These are phyloP conservation scores for Acholoe squamosa DNA, from an alignment of 2,888 invertebrate genomes.

Conservation along the genomic window DNA sequence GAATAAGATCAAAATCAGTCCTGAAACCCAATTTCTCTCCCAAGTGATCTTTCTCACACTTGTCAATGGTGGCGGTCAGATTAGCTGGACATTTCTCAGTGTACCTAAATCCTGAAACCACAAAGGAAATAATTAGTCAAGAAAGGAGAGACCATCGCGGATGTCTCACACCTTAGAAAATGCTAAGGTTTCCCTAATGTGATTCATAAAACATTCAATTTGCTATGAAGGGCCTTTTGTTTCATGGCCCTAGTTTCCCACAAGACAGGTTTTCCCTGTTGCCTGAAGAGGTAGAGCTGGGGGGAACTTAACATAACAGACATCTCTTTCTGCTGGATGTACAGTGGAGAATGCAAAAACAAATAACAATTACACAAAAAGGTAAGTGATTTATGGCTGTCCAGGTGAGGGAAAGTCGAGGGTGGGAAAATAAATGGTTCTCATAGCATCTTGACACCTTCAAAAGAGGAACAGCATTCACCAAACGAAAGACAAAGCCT, in stretches of 20 bases:
- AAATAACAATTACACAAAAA: not conserved
- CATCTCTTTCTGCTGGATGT: not conserved
- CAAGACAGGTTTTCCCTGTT: not conserved
- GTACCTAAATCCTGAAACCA: conserved; percentile 49
- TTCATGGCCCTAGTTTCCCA: not conserved
- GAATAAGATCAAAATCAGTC: conserved; percentile 40
- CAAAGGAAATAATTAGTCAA: too few species aligned
- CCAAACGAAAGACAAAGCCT: not conserved
- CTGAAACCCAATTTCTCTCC: not conserved
- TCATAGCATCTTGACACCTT: not conserved
- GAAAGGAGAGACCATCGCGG: too few species aligned
- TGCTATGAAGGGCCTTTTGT: not conserved
- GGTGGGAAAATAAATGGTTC: conserved; percentile 17
- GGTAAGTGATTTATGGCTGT: not conserved
- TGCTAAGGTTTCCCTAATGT: too few species aligned
- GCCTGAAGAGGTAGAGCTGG: too few species aligned
- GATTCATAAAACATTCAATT: not conserved
- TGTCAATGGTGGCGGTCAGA: not conserved
- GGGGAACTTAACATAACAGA: not conserved
- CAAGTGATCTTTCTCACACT: not conserved
- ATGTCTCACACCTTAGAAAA: too few species aligned
- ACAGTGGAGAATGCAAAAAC: not conserved
- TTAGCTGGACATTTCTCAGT: conserved; percentile 36
- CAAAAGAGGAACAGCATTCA: not conserved
- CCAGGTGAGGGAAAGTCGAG: conserved; percentile 3